A percentile compares a stretch with the other conserved stretches of the same genome.
These are phyloP conservation scores for Drosophila aff. DNA, from an alignment of 1,140 invertebrate genomes.

Conservation along the genomic window DNA sequence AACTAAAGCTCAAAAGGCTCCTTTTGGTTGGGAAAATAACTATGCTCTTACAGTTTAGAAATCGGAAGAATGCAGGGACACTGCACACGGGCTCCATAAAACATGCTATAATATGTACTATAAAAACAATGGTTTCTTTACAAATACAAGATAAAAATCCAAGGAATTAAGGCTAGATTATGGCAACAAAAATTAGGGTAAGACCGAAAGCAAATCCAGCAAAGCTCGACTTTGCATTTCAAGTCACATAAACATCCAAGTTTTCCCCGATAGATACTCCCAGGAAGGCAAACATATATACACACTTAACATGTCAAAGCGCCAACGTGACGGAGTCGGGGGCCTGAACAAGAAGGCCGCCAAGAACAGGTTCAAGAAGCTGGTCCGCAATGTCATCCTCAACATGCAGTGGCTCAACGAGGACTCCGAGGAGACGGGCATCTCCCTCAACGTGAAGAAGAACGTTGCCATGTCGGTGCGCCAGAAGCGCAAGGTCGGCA, in stretches of 20 bases:
- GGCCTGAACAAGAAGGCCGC: conserved; percentile 1
- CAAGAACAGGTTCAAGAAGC: conserved; percentile 37
- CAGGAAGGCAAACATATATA: neutral
- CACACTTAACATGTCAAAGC: conserved; percentile 25
- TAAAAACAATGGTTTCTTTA: neutral
- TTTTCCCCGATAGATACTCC: neutral
- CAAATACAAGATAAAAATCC: neutral
- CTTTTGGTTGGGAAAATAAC: neutral
- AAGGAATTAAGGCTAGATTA: neutral
- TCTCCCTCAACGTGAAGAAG: conserved; percentile 58
- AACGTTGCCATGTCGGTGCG: conserved; percentile 42
- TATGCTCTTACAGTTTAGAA: neutral
- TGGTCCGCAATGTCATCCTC: conserved; percentile 50
- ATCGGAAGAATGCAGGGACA: neutral
- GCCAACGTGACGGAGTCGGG: conserved; percentile 30
- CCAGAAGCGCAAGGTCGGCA: conserved; percentile 61
- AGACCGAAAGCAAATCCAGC: neutral
- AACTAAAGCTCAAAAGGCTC: neutral
- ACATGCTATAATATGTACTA: neutral
- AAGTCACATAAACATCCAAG: neutral
- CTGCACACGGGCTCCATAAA: neutral
- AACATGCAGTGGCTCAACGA: conserved; percentile 65
- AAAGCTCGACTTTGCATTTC: neutral
- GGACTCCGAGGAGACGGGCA: conserved; percentile 41
- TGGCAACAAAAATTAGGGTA: neutral